Evolutionary conservation across 2,113 vertebrate genomes (phyloP), one percentile per base, ranked within the genome.

Genomic region (Phasianus colchicus): DNA sequence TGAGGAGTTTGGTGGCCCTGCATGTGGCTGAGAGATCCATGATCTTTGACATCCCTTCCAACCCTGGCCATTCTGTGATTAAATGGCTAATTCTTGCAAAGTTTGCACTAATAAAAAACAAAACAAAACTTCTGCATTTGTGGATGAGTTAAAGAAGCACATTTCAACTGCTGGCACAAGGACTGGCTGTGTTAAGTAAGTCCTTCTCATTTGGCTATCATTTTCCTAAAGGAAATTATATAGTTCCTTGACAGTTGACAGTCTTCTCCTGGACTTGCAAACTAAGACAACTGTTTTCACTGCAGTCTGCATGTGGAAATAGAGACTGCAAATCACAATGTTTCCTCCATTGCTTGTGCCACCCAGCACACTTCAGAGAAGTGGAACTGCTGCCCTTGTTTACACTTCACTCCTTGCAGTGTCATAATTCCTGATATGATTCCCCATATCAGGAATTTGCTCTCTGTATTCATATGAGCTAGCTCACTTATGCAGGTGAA

Each of bases 121-220:
- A 6, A 16, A 27, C 36, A 34, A 6, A 14, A 9, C 0, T 48
- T 86, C 43, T 61, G 7, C 13, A 64, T 60, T 29, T 55, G 2
- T 14, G 54, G 40, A 16, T 40, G 3, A 52, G 2, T 27, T 55
- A 63, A 79, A 61, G 2, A 4, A 32, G 0, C 0, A 10, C 14
- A 12, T 1, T 73, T 81, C 19, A 81, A 1, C 4, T 45, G 5
- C 15, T 88, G 13, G 29, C 10, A 43, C 4, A 48, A 61, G 21
- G 12, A 4, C 5, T 67, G 11, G 1, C 2, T 75, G 14, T 25
- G 13, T 45, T 63, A 8, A 10, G 17, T 0, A 0, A 5, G 5
- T 38, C 2, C 2, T 57, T 73, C 32, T 48, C 7, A 21, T 65
- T 13, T 40, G 13, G 3, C 2, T 20, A 11, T 15, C 29, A 9